phyloP scores from a whole-genome alignment of 2,888 invertebrate species.

The Calameuta filiformis region DNA sequence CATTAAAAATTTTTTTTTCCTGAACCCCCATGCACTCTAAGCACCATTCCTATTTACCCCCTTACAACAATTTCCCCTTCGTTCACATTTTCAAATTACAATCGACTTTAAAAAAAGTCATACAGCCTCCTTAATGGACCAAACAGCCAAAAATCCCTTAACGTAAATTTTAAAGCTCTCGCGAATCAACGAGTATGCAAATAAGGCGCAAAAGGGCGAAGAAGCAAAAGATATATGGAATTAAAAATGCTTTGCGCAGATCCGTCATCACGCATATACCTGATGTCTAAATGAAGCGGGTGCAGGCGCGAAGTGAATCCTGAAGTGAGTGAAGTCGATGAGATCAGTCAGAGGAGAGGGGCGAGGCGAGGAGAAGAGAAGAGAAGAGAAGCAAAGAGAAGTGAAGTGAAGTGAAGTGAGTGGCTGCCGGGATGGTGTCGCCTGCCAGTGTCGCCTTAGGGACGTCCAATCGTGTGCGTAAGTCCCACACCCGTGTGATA shows the following conservation, averaged over 20 bases:
- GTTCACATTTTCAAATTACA: background rate
- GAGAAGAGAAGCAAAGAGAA: background rate
- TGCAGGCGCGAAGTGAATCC: background rate
- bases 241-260: background rate
- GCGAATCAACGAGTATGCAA: background rate
- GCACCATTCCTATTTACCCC: background rate
- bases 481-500: slow-evolving; percentile 10
- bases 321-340: slow-evolving; percentile 1
- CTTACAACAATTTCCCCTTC: background rate
- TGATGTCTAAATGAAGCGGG: background rate
- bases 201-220: background rate
- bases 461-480: background rate
- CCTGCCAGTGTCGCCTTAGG: background rate
- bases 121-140: background rate
- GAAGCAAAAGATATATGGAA: background rate
- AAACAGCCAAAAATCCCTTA: background rate
- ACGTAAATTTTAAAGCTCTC: background rate
- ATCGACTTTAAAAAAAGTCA: background rate
- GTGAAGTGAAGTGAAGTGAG: slow-evolving; percentile 16
- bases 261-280: background rate
- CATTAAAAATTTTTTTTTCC: background rate
- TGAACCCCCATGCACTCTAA: background rate
- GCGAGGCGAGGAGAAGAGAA: background rate
- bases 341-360: background rate
- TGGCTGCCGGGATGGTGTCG: slow-evolving; percentile 15